Evolutionary conservation across 2,888 invertebrate species (phyloP), one percentile per base, ranked within the genome.

Genomic region (Anoplius nigerrimus): DNA sequence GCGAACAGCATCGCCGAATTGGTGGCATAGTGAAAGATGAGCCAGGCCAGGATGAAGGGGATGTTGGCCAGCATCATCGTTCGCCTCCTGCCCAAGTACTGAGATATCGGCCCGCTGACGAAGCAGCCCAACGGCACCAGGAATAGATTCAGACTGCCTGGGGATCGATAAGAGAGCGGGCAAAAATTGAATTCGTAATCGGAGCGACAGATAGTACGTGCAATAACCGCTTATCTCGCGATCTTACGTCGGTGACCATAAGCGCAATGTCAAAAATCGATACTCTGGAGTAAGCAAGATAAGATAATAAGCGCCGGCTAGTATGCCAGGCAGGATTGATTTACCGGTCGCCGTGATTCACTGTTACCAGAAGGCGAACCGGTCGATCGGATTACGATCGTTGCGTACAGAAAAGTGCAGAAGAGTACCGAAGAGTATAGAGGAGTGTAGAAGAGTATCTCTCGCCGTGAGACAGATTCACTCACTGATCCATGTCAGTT

Each of bases 81-180:
- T 71, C 91, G 90, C 69, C 93, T 92, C 58, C 95, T 91, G 0
- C 95, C 95, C 57, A 95, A 85, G 0, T 93, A 92, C 61, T 94
- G 92, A 0, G 95, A 94, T 11, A 94, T 88, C 5, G 92, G 86
- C 0, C 95, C 95, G 0, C 95, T 95, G 57, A 94, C 87, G 6
- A 95, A 89, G 79, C 95, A 95, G 1, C 96, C 96, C 61, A 95
- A 72, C 0, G 96, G 95, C 16, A 96, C 95, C 76, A 94, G 92
- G 74, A 95, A 94, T 71, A 95, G 89, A 85, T 94, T 95, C 59
- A 95, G 92, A 18, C 95, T 95, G 89, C 95, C 95, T 95, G 86
- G 6, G 89, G 13, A 16, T 6, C 11, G 34, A 1, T 13, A 83
- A 63, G 18, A 55, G 18, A 60, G 24, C 2, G 43, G 15, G 11